Base-by-base conservation (phyloP, 2,113 vertebrate species). In the Gavia stellata region DNA sequence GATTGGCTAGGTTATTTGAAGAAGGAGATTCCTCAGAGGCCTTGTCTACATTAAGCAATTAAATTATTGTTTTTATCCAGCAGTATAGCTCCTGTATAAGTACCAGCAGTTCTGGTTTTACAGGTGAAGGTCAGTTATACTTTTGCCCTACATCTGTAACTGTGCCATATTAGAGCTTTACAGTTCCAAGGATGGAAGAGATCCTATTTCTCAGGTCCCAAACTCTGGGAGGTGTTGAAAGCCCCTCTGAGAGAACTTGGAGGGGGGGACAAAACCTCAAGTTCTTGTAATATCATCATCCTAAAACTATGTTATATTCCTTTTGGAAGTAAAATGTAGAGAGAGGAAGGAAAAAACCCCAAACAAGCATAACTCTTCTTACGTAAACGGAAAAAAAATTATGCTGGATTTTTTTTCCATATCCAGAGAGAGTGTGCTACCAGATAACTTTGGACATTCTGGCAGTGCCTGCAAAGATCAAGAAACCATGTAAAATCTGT, bases 41-140 rank as follows among this genome's bases (percentile, higher is more conserved):
- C 92, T 95, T 62, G 52, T 95, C 89, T 94, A 66, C 84, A 85
- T 94, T 85, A 92, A 79, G 94, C 86, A 91, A 96, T 96, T 95
- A 96, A 94, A 92, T 94, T 82, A 91, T 36, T 97, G 95, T 86
- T 95, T 96, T 94, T 88, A 90, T 85, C 73, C 50, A 71, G 58
- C 58, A 73, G 71, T 53, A 59, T n/a, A 77, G 74, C 61, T 88
- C 89, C 87, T 65, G 63, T 86, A 3, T 81, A 94, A 94, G 88
- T 79, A 77, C 89, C 44, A 66, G 87, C 83, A 90, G 86, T 84
- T 94, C 88, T 95, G 94, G 91, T 97, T 96, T 96, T 87, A 70
- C 91, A 50, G 79, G 81, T 86, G 92, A 93, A 94, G 68, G 81
- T 93, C 92, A 95, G 94, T 88, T 96, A 86, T 12, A 44, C 70